These are phyloP conservation scores for Noctua janthe DNA, from an alignment of 2,888 invertebrate species.

Conservation along the genomic window DNA sequence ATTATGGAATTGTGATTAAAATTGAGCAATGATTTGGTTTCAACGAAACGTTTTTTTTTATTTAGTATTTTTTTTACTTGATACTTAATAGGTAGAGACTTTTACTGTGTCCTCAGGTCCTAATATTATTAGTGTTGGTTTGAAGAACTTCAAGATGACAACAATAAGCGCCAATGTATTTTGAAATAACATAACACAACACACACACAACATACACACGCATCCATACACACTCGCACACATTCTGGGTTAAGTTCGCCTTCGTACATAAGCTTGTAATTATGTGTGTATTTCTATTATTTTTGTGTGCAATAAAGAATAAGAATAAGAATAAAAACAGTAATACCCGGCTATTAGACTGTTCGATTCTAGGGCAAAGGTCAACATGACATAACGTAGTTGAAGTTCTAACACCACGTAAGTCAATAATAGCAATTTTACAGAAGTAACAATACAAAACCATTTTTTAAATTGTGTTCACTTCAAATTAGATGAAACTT, in stretches of 20 bases:
- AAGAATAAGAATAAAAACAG: neutral
- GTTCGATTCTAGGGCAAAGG: neutral
- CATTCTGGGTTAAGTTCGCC: too few species aligned
- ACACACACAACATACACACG: too few species aligned
- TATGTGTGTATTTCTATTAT: too few species aligned
- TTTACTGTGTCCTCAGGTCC: neutral
- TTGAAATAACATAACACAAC: neutral
- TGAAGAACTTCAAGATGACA: neutral
- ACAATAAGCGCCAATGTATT: neutral
- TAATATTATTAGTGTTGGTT: neutral
- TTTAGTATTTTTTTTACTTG: neutral
- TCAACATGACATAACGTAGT: neutral
- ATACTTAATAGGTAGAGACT: neutral
- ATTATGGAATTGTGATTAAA: neutral
- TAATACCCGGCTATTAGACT: neutral
- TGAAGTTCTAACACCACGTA: too few species aligned
- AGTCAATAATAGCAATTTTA: too few species aligned
- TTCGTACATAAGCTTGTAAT: too few species aligned
- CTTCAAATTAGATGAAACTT: too few species aligned
- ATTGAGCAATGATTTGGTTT: neutral
- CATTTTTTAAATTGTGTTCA: too few species aligned
- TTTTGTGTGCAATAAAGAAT: too few species aligned
- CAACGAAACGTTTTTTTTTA: neutral
- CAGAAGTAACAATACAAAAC: too few species aligned
- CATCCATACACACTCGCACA: too few species aligned